Base-by-base conservation (phyloP, 2,113 vertebrate genomes). In the Lepidothrix coronata region DNA sequence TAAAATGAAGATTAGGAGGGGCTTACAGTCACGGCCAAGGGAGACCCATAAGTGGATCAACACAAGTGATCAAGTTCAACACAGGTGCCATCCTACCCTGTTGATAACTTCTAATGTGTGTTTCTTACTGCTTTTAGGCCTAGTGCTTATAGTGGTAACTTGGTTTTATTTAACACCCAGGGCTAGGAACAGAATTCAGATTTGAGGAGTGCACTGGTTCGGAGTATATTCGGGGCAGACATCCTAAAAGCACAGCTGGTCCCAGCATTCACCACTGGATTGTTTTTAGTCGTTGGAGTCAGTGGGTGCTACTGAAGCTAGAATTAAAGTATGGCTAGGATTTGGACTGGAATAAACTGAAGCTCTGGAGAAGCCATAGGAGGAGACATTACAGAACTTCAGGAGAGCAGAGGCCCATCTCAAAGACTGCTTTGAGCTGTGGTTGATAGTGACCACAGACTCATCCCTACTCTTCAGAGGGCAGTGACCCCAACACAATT, bases 1-100 rank as follows among this genome's bases (percentile, higher is more conserved):
- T 59, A 70, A 84, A 43, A 28, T 39, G 39, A n/a, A 10, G 23
- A 9, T n/a, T 85, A 54, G 43, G 14, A 39, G 15, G 6, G 6
- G 6, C 5, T 28, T 58, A 52, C 4, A 27, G 17, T 37, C 27
- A 63, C 20, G 23, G 13, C 10, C n/a, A 31, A 43, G 24, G 28
- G 4, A 59, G 14, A 54, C 3, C 3, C 12, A 25, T 22, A 68
- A 41, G n/a, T 0, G 0, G 7, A 41, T 41, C 39, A 41, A 41
- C 39, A 41, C 39, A 41, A 41, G 39, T 41, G 39, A 41, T 41
- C 39, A 41, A 41, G 13, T 58, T 68, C 48, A 37, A 30, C 13
- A 33, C 1, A 0, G 30, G 39, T 63, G 33, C 12, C 48, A 52
- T 44, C 19, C 22, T 24, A 51, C 43, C 5, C 25, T 58, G 22